Evolutionary conservation across 2,113 vertebrate species (phyloP).

Genomic region (Paraplagusia blochii): DNA sequence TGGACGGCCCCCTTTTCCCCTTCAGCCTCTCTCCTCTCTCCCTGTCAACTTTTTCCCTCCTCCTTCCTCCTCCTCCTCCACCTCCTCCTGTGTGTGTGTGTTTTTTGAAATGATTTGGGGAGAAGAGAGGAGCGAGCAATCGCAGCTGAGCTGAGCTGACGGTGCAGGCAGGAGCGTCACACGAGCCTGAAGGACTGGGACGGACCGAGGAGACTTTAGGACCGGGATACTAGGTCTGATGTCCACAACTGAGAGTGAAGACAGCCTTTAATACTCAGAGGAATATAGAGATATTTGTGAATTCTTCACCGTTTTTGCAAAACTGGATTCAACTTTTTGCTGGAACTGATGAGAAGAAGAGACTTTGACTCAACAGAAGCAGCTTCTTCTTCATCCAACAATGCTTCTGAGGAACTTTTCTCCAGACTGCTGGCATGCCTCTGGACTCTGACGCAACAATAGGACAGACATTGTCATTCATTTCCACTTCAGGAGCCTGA

Average conservation of each 20-base stretch:
- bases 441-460: slow-evolving; percentile 31
- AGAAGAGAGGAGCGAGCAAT: slow-evolving; percentile 69
- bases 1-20: slow-evolving; percentile 65
- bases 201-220: slow-evolving; percentile 41
- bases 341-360: slow-evolving; percentile 17
- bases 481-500: slow-evolving; percentile 19
- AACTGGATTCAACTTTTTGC: slow-evolving; percentile 18
- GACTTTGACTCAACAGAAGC: slow-evolving; percentile 37
- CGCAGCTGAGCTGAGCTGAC: slow-evolving; percentile 67
- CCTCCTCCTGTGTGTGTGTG: slow-evolving; percentile 41
- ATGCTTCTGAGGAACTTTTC: slow-evolving; percentile 64
- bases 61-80: slow-evolving; percentile 44
- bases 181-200: slow-evolving; percentile 45
- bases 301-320: slow-evolving; percentile 30
- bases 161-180: slow-evolving; percentile 69
- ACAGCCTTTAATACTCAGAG: slow-evolving; percentile 9
- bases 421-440: slow-evolving; percentile 26
- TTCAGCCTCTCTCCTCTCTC: slow-evolving; percentile 64
- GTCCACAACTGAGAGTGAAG: slow-evolving; percentile 36
- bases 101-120: slow-evolving; percentile 74
- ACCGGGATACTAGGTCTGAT: slow-evolving; percentile 45
- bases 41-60: slow-evolving; percentile 59
- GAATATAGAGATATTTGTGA: slow-evolving; percentile 1
- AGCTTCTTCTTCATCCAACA: slow-evolving; percentile 29
- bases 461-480: slow-evolving; percentile 23